Evolutionary conservation across 1,140 invertebrate genomes (phyloP), one percentile per base, ranked within the genome.

Genomic region (Brachionus sp.): DNA sequence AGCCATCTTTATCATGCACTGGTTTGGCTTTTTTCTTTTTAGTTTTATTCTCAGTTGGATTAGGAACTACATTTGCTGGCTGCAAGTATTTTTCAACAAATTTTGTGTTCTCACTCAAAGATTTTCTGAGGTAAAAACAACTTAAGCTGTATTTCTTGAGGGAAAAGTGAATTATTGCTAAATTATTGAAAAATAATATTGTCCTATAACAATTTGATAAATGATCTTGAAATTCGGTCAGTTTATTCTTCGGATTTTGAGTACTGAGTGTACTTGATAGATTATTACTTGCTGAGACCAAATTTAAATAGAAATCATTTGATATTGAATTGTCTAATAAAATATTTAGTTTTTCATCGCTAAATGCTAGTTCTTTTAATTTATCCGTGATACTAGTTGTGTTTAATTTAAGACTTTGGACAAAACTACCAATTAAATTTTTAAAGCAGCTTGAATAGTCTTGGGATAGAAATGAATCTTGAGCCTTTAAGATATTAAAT

Each of bases 121-220:
- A 37, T 62, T 80, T 80, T 57, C 35, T 80, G 5, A 80, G 35
- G 42, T 80, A 80, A 62, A 66, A 39, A 66, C 35, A 35, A 57
- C 50, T 66, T 13, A 80, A 35, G 19, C 62, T 80, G 16, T 62
- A 80, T 44, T 80, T 80, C 16, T 80, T 80, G 16, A 80, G 25
- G 7, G 77, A 80, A 66, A 62, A 80, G 12, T 80, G 77, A 62
- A 80, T 25, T 23, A 80, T 5, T 23, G 50, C 77, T 44, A 80
- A 64, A 80, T 80, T 80, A 35, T 80, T 80, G 3, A 80, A n/a
- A 16, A 80, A 80, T 25, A 66, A 39, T 44, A 44, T 66, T 16
- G 50, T 62, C 7, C 19, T n/a, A 50, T 80, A 80, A 66, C 25
- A 39, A 44, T 62, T 80, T 42, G 25, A 37, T 29, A 80, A 13